Base-by-base conservation (phyloP, 1,140 invertebrate genomes). In the Bombus impatiens region DNA sequence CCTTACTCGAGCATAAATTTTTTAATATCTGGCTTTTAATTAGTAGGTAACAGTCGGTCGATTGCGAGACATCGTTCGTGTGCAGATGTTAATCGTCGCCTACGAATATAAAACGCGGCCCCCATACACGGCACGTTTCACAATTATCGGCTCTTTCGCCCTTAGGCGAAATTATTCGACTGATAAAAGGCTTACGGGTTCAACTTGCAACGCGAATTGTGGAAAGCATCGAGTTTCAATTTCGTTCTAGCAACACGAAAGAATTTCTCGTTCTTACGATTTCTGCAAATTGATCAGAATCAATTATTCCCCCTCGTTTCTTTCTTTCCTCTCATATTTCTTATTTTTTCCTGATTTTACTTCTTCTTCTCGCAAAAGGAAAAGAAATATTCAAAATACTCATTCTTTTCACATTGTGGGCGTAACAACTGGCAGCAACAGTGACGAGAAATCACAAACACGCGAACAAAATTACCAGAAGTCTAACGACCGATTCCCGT, bases 1-100 rank as follows among this genome's bases (percentile, higher is more conserved):
- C 37, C 37, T n/a, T n/a, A 40, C 37, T 57, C 68, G 59, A 40
- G 68, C 87, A 89, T 89, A 88, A 89, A 89, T 89, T 89, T 89
- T 80, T 75, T 82, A 88, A 89, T 88, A 89, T 89, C 88, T 62
- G 25, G 40, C 76, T 86, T 89, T 89, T 88, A 89, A 89, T 89
- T 89, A 89, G 40, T 70, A 37, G 59, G 62, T 37, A 71, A 84
- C 78, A 47, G 67, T 32, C 62, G 82, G 15, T n/a, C 18, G 15
- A n/a, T 53, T 35, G 85, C 74, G 65, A 22, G 72, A 35, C 62
- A 71, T 40, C 53, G 84, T 85, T 86, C 83, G 78, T 88, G 84
- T 59, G 88, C 42, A 35, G 83, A 86, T 88, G 85, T 70, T 88
- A 82, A 89, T 89, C 87, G 62, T 42, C 77, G 59, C 28, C 32